phyloP scores from a whole-genome alignment of 2,113 vertebrate genomes.

The Sander lucioperca region DNA sequence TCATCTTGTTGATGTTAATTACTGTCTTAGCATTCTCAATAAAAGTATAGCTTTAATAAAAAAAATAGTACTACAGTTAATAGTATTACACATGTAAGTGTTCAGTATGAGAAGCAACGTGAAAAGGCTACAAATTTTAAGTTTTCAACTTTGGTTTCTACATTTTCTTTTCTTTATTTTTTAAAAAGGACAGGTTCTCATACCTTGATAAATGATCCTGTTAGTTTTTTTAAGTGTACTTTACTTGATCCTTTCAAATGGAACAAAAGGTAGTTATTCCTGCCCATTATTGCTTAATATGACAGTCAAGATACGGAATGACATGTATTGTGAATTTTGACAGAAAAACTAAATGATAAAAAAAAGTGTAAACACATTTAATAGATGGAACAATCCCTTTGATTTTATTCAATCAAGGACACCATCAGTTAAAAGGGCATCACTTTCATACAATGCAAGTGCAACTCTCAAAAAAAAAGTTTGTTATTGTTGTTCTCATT shows the following conservation, averaged over 20 bases:
- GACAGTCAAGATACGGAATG: constrained; percentile 11
- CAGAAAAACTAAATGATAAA: neutral
- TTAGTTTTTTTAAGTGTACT: constrained; percentile 1
- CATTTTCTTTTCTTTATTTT: neutral
- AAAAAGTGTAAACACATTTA: neutral
- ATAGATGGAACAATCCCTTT: neutral
- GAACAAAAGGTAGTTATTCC: neutral
- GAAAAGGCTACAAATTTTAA: neutral
- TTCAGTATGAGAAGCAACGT: neutral
- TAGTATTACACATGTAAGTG: neutral
- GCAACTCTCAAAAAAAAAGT: neutral
- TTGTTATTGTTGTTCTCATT: neutral
- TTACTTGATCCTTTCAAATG: constrained; percentile 3
- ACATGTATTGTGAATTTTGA: neutral
- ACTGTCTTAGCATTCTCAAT: neutral
- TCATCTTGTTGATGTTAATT: neutral
- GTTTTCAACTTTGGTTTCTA: neutral
- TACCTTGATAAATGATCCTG: constrained; percentile 5
- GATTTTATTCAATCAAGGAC: constrained; percentile 44
- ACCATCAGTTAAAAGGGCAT: constrained; percentile 11
- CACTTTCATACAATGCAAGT: constrained; percentile 8
- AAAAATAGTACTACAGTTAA: neutral
- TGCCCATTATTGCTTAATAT: neutral
- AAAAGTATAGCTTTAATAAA: too few species aligned
- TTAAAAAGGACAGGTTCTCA: neutral